A percentile compares a stretch with the other conserved stretches of the same genome.
These are phyloP conservation scores for Drosophila nasuta DNA, from an alignment of 1,140 invertebrate species.

Conservation along the genomic window DNA sequence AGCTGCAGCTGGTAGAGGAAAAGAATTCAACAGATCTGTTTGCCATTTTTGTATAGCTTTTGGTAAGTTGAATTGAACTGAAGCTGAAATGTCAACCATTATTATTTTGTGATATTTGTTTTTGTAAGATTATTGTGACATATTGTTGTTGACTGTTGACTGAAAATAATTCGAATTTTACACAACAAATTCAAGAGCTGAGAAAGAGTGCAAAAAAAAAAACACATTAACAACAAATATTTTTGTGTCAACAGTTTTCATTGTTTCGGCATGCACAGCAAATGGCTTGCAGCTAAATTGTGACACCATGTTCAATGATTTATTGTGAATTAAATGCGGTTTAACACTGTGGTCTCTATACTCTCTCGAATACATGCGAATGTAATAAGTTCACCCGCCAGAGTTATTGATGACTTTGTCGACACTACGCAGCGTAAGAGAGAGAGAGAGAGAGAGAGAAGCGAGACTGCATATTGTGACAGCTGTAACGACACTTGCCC, in stretches of 20 bases:
- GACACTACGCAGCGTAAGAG: constrained; percentile 11
- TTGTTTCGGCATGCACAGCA: constrained; percentile 8
- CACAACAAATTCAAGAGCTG: not conserved
- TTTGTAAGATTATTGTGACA: too few species aligned
- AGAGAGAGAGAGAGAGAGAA: not conserved
- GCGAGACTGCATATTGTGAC: constrained; percentile 44
- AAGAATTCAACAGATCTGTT: not conserved
- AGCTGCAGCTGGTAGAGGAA: not conserved
- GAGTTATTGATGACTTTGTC: constrained; percentile 65
- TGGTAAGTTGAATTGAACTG: not conserved
- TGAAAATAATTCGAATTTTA: too few species aligned
- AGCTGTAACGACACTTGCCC: constrained; percentile 56
- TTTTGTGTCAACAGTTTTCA: constrained; percentile 20
- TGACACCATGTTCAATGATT: constrained; percentile 52
- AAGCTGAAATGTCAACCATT: too few species aligned
- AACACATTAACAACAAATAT: not conserved
- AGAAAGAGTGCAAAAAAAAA: too few species aligned
- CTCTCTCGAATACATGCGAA: constrained; percentile 30
- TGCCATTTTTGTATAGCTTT: not conserved
- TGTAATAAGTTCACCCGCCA: constrained; percentile 24
- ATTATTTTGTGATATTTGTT: too few species aligned
- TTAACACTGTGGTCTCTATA: constrained; percentile 33
- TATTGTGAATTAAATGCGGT: constrained; percentile 70
- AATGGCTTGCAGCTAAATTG: constrained; percentile 31
- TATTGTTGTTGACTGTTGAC: too few species aligned